phyloP scores from a whole-genome alignment of 2,113 vertebrate species.

The Nematolebias whitei region DNA sequence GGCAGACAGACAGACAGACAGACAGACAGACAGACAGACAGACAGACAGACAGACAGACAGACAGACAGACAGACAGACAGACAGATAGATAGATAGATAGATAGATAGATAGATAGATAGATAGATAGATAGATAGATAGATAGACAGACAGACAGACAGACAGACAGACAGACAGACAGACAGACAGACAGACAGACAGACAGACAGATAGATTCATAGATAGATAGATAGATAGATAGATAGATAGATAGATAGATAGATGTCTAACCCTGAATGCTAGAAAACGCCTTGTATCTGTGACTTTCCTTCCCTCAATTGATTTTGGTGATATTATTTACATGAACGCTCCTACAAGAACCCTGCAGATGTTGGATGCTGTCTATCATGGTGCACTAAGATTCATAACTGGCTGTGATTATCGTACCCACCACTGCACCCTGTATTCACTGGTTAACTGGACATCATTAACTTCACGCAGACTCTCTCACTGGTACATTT shows the following conservation, averaged over 20 bases:
- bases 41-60: constrained; percentile 23
- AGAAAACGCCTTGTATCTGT: too few relatives aligned
- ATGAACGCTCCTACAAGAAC: too few relatives aligned
- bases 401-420: too few relatives aligned
- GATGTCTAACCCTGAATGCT: too few relatives aligned
- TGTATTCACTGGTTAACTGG: too few relatives aligned
- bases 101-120: neutral
- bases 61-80: neutral
- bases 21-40: constrained; percentile 40
- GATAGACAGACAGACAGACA: neutral
- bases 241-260: neutral
- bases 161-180: neutral
- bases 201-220: constrained; percentile 5
- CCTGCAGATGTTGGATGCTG: too few relatives aligned
- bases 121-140: neutral
- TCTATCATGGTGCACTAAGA: too few relatives aligned
- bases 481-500: too few relatives aligned
- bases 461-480: too few relatives aligned
- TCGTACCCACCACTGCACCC: too few relatives aligned
- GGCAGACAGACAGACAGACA: constrained; percentile 32
- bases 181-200: constrained; percentile 13
- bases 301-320: too few relatives aligned
- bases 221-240: neutral
- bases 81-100: neutral
- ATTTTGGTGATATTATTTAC: too few relatives aligned